Percentiles rank a stretch among this genome's conserved stretches.
Evolutionary conservation across 2,888 invertebrate genomes (phyloP).

Genomic region (Gortyna flavago): DNA sequence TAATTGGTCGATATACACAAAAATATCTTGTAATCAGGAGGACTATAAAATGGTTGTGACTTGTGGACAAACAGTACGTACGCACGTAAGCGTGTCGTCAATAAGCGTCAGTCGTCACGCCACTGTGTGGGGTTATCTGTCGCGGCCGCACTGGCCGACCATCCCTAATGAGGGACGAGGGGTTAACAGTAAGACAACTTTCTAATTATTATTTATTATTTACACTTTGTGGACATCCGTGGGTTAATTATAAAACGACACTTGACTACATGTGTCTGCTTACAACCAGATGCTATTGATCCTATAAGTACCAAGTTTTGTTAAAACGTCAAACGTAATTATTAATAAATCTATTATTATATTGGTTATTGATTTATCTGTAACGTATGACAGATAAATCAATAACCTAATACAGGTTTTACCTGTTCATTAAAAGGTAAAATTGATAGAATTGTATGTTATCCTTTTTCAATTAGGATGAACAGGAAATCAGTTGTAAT

Average conservation of each 20-base stretch:
- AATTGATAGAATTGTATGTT: neutral
- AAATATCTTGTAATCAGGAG: conserved; percentile 53
- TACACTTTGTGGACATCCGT: conserved; percentile 41
- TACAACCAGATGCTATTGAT: neutral
- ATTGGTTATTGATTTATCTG: too few species aligned
- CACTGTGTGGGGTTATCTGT: conserved; percentile 80
- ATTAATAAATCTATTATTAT: too few species aligned
- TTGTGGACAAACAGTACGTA: conserved; percentile 66
- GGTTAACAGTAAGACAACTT: conserved; percentile 72
- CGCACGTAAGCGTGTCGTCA: conserved; percentile 63
- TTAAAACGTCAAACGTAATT: neutral
- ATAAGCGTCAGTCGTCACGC: conserved; percentile 80
- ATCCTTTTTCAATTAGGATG: neutral
- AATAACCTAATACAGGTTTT: conserved; percentile 3
- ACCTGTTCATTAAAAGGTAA: neutral
- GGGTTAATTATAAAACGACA: conserved; percentile 39
- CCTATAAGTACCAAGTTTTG: neutral
- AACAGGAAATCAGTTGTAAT: neutral
- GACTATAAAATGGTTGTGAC: conserved; percentile 25
- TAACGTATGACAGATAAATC: neutral
- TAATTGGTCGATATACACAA: conserved; percentile 55
- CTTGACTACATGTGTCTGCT: conserved; percentile 16
- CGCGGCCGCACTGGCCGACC: conserved; percentile 67
- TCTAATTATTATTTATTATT: conserved; percentile 73
- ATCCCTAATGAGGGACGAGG: conserved; percentile 76